These are phyloP conservation scores for Gasteruption jaculator DNA, from an alignment of 2,888 invertebrate genomes.

Conservation along the genomic window DNA sequence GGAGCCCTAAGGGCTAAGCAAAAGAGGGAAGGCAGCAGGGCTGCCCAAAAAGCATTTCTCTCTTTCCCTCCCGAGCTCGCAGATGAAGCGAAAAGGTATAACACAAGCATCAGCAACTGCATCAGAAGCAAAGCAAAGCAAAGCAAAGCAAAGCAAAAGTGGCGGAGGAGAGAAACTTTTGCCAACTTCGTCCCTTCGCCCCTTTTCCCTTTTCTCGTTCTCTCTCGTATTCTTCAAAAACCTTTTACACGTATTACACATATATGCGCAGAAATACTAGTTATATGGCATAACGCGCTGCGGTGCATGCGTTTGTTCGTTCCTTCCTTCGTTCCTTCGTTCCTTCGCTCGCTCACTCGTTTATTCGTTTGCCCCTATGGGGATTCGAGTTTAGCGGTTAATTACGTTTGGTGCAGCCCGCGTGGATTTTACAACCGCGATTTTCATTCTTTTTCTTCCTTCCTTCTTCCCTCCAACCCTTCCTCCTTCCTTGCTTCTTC, in stretches of 20 bases:
- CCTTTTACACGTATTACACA: too few species aligned
- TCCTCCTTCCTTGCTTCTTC: slow-evolving; percentile 9
- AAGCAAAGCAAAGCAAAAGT: too few species aligned
- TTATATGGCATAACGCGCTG: too few species aligned
- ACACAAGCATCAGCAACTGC: too few species aligned
- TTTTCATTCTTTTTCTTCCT: slow-evolving; percentile 41
- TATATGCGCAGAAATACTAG: too few species aligned
- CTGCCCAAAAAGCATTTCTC: slow-evolving; percentile 41
- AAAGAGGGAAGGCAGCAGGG: slow-evolving; percentile 31
- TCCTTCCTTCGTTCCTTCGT: slow-evolving; percentile 20
- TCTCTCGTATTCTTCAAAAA: slow-evolving; percentile 12
- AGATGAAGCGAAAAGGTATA: too few species aligned
- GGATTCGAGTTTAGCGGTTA: slow-evolving; percentile 46
- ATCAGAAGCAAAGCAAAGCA: too few species aligned
- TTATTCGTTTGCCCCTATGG: slow-evolving; percentile 32
- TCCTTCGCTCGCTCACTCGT: slow-evolving; percentile 14
- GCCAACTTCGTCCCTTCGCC: slow-evolving; percentile 3
- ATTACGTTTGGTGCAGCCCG: slow-evolving; percentile 47
- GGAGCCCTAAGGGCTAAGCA: slow-evolving; percentile 49
- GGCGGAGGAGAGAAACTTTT: too few species aligned
- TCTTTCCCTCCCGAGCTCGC: slow-evolving; percentile 10
- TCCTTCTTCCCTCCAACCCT: slow-evolving; percentile 15
- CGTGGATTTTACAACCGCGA: slow-evolving; percentile 45
- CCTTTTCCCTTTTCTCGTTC: slow-evolving; percentile 12
- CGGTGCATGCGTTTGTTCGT: too few species aligned